Percentiles rank a stretch among this genome's conserved stretches.
Evolutionary conservation across 1,140 invertebrate genomes (phyloP).

Genomic region (Drosophila burlai): DNA sequence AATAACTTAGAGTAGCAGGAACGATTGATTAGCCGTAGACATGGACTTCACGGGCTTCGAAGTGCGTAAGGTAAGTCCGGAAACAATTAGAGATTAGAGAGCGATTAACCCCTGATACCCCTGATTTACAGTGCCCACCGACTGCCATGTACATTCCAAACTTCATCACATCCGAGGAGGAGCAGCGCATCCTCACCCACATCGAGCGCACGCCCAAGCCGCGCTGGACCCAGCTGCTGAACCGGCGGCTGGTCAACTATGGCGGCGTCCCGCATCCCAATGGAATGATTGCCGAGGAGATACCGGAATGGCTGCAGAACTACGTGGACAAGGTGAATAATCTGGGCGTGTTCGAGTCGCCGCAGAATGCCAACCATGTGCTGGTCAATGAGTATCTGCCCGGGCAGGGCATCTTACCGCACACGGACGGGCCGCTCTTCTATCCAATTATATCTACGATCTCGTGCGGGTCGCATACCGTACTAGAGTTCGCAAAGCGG

Average conservation of each 20-base stretch:
- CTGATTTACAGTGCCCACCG: slow-evolving; percentile 87
- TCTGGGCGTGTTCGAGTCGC: slow-evolving; percentile 90
- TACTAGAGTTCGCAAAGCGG: slow-evolving; percentile 90
- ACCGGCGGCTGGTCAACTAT: slow-evolving; percentile 97
- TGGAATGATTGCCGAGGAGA: slow-evolving; percentile 96
- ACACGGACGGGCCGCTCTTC: slow-evolving; percentile 97
- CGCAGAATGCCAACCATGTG: slow-evolving; percentile 95
- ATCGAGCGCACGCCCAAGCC: slow-evolving; percentile 95
- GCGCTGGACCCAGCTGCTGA: slow-evolving; percentile 97
- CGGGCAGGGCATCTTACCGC: slow-evolving; percentile 97
- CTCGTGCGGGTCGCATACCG: slow-evolving; percentile 94
- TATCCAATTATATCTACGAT: slow-evolving; percentile 97
- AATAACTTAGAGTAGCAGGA: slow-evolving; percentile 44
- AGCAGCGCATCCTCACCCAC: slow-evolving; percentile 89
- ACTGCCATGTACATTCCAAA: slow-evolving; percentile 95
- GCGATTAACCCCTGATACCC: neutral
- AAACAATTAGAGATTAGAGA: no score
- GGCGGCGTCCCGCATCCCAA: slow-evolving; percentile 96
- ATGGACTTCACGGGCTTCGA: slow-evolving; percentile 83
- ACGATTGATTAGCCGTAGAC: slow-evolving; percentile 39
- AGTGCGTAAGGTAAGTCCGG: slow-evolving; percentile 65
- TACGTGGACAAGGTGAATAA: slow-evolving; percentile 91
- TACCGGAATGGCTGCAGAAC: slow-evolving; percentile 93
- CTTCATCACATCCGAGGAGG: slow-evolving; percentile 94
- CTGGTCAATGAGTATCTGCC: slow-evolving; percentile 98